Base-by-base conservation (phyloP, 2,888 invertebrate species). In the Lobophora halterata region DNA sequence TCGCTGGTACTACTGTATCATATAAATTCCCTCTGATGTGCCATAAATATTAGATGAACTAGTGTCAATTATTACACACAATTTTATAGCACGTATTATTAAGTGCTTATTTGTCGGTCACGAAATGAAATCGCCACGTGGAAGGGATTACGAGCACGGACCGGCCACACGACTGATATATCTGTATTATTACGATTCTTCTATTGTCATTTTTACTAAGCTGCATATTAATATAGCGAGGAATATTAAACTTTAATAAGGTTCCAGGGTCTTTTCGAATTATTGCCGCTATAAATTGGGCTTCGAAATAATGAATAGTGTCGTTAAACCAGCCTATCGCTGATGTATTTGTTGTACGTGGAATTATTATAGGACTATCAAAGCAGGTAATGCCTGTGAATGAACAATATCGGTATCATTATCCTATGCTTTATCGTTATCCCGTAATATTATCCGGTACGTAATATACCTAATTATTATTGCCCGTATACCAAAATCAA, bases 81-180 rank as follows among this genome's bases (percentile, higher is more conserved):
- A 58, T 51, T 52, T 71, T 63, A 65, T 67, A 62, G 69, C 55
- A 53, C 32, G 67, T 63, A 78, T 80, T 83, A 83, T 78, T 81
- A 79, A 66, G 70, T 74, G 61, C 79, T 79, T 79, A 86, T 82
- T 83, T 77, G 77, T 71, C 64, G 75, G 76, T 53, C 55, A 52
- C 62, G 61, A 78, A 81, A 85, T 81, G 83, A 85, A 79, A 79
- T 58, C 46, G 83, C 54, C 87, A 72, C 87, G 87, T 79, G 87
- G 51, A 49, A 27, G 18, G 80, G 85, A 80, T 87, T 82, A 81
- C 32, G 56, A 52, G 52, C 55, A 62, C 52, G 55, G 47, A 60
- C 69, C 66, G 58, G 70, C 55, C 63, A 55, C 49, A 63, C 58
- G 52, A 21, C 55, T 55, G 58, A 65, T 66, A n/a, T n/a, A 61